Conservation (phyloP, 1,140 invertebrate genomes). For the Lycorma delicatula region DNA sequence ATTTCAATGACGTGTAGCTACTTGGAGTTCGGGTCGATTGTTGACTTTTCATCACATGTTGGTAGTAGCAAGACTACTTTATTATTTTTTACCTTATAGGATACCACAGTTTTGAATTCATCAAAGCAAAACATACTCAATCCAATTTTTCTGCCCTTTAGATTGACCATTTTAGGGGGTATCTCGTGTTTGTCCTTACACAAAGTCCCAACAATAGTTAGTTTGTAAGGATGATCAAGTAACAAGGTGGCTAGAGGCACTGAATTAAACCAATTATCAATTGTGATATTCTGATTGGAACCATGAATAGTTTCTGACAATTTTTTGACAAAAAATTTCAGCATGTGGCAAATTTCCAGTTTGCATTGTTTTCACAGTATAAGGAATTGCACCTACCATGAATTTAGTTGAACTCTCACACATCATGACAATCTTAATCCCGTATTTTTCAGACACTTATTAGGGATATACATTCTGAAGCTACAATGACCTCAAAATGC, state of each 20-base stretch:
- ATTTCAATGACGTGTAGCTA: constrained; percentile 32
- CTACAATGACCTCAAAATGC: constrained; percentile 33
- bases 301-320: constrained; percentile 21
- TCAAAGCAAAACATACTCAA: constrained; percentile 23
- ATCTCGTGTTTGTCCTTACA: constrained; percentile 28
- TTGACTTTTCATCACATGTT: constrained; percentile 15
- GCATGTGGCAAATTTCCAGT: constrained; percentile 8
- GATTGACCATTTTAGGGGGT: constrained; percentile 17
- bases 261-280: constrained; percentile 33
- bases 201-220: constrained; percentile 28
- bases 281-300: constrained; percentile 32
- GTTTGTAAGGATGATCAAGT: constrained; percentile 17
- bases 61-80: constrained; percentile 19
- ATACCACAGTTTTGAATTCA: constrained; percentile 19
- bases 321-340: constrained; percentile 26
- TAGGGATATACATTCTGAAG: constrained; percentile 38
- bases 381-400: constrained; percentile 33
- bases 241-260: constrained; percentile 20
- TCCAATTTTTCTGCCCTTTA: constrained; percentile 5
- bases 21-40: constrained; percentile 13
- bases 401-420: constrained; percentile 33
- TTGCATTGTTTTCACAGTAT: constrained; percentile 30
- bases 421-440: constrained; percentile 37
- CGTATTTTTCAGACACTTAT: constrained; percentile 28
- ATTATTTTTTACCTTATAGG: constrained; percentile 22